Evolutionary conservation across 2,797 vertebrate genomes (phyloP).

Genomic region (Lates japonicus): DNA sequence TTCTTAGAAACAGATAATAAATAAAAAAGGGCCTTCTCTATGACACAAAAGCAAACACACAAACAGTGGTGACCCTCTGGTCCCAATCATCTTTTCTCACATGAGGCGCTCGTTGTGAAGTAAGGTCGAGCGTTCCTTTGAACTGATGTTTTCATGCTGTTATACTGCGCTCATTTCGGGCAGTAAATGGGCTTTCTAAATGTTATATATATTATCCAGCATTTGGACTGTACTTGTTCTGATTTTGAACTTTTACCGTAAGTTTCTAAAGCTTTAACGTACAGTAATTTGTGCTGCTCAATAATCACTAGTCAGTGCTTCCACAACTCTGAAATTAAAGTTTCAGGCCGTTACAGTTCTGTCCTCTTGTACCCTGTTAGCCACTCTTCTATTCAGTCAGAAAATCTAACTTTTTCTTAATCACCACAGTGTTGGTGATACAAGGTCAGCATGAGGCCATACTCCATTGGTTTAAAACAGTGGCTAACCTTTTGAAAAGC

Average conservation of each 20-base stretch:
- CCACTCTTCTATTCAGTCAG: conserved; percentile 19
- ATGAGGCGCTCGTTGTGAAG: conserved; percentile 77
- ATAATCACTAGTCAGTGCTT: conserved; percentile 55
- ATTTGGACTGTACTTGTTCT: conserved; percentile 52
- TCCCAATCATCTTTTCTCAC: conserved; percentile 86
- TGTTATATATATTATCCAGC: conserved; percentile 64
- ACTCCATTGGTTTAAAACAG: conserved; percentile 81
- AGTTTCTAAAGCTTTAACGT: conserved; percentile 56
- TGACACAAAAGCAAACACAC: conserved; percentile 88
- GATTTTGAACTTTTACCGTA: conserved; percentile 43
- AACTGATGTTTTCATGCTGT: conserved; percentile 71
- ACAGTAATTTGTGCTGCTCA: conserved; percentile 62
- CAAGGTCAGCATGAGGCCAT: conserved; percentile 54
- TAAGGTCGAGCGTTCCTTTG: conserved; percentile 75
- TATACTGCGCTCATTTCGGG: conserved; percentile 61
- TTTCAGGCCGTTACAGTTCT: conserved; percentile 56
- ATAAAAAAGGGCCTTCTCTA: conserved; percentile 78
- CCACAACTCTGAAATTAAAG: conserved; percentile 21
- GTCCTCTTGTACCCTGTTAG: conserved; percentile 39
- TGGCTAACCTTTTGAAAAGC: conserved; percentile 82
- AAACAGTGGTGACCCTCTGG: conserved; percentile 85
- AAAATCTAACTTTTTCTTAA: conserved; percentile 63
- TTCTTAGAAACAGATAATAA: conserved; percentile 85
- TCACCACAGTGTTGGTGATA: conserved; percentile 47
- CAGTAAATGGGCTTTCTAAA: conserved; percentile 73